Percentiles rank a stretch among this genome's conserved stretches.
Conservation (phyloP, 2,797 vertebrate genomes). For the Lophotriccus pileatus region DNA sequence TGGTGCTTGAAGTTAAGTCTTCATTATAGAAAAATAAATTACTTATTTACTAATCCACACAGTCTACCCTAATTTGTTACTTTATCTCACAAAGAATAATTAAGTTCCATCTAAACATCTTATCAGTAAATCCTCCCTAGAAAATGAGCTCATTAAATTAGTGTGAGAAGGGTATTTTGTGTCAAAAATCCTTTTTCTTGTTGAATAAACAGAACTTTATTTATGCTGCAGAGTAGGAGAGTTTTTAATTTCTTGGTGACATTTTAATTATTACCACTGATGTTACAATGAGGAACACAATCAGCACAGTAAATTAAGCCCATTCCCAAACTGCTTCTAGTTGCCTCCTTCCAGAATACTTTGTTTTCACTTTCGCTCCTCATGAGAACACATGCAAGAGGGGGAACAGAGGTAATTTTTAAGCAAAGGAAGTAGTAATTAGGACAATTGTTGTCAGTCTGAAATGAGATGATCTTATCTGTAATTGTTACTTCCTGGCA, state of each 20-base stretch:
- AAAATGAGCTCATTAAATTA: slow-evolving; percentile 55
- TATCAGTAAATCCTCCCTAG: slow-evolving; percentile 27
- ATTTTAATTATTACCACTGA: neutral
- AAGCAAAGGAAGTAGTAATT: neutral
- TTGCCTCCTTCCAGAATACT: neutral
- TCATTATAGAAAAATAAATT: slow-evolving; percentile 54
- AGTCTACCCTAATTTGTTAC: slow-evolving; percentile 30
- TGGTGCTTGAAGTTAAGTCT: neutral
- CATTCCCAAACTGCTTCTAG: neutral
- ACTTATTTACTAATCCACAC: slow-evolving; percentile 47
- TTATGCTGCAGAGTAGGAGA: neutral
- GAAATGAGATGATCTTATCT: neutral
- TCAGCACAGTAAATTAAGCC: neutral
- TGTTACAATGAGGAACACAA: neutral
- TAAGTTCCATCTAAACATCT: slow-evolving; percentile 39
- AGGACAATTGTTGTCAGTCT: neutral
- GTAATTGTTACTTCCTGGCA: neutral
- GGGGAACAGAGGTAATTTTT: neutral
- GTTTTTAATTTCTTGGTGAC: neutral
- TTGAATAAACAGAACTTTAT: slow-evolving; percentile 19
- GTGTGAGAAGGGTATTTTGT: slow-evolving; percentile 18
- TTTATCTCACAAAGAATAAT: slow-evolving; percentile 56
- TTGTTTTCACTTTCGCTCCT: neutral
- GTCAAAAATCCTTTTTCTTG: neutral
- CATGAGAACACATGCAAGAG: neutral